These are phyloP conservation scores for Dipodomys merriami DNA, from an alignment of 2,113 vertebrate genomes.

Conservation along the genomic window DNA sequence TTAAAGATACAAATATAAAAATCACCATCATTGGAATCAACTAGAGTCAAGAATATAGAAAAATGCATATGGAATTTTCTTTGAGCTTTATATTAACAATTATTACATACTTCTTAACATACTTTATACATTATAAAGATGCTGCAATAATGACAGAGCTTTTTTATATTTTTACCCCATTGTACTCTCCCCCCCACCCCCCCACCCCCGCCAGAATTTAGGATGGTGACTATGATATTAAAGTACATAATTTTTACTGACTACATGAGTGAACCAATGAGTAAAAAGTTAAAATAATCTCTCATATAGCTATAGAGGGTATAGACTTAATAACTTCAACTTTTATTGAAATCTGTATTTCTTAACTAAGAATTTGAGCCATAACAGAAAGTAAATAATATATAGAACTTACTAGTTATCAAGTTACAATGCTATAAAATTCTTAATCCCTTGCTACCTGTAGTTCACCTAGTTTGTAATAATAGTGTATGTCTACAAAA, in stretches of 20 bases:
- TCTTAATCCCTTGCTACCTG: neutral
- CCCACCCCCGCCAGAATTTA: neutral
- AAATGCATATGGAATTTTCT: neutral
- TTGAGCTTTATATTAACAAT: neutral
- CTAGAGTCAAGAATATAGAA: neutral
- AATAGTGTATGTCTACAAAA: neutral
- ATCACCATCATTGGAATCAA: neutral
- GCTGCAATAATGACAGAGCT: neutral
- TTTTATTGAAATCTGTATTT: neutral
- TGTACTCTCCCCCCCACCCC: accelerated
- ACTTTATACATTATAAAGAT: neutral
- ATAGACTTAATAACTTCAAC: neutral
- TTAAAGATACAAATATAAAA: neutral
- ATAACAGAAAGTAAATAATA: neutral
- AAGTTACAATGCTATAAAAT: neutral
- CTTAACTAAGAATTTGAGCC: neutral
- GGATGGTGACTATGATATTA: neutral
- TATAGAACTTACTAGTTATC: neutral
- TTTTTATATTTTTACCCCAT: neutral
- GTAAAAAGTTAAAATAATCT: neutral
- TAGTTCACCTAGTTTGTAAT: neutral
- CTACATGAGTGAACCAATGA: neutral
- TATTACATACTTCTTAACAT: neutral
- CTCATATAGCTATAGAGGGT: neutral
- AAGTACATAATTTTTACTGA: neutral